Base-by-base conservation (phyloP, 2,113 vertebrate genomes). In the Mixornis gularis region DNA sequence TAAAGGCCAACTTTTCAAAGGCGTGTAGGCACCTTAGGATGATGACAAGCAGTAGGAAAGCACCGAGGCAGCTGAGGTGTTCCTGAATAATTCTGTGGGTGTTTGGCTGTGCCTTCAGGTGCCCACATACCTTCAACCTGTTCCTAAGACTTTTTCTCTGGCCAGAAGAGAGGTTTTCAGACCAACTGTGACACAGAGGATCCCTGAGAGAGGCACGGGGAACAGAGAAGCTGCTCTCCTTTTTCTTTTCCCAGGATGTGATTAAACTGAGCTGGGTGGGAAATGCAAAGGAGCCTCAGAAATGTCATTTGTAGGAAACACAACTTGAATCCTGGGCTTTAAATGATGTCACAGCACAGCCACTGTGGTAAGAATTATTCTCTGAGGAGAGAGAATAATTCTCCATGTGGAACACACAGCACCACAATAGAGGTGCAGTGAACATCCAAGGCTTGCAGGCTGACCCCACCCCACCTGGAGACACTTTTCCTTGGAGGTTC, bases 1-100 rank as follows among this genome's bases (percentile, higher is more conserved):
- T 90, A 90, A 94, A 93, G 92, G 72, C 48, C 77, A 89, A 52
- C 62, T 84, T 90, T 92, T 90, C 83, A 95, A 90, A 94, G 90
- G 69, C 17, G 17, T 44, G 68, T 59, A 83, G 41, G 48, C 1
- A 4, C 79, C 69, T 77, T 43, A 73, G 76, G 68, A 78, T 80
- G 58, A 41, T 68, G 72, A 86, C 30, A 81, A 69, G 56, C 49
- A 52, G 41, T 29, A 63, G 16, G 41, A 71, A 86, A 89, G 64
- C 1, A 3, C 32, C 0, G 0, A 88, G 56, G 48, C 48, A 86
- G 55, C 68, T 79, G 62, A 93, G 26, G 32, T 14, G 32, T 34
- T 89, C 58, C 77, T 82, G 63, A 73, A 89, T 89, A 69, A 89
- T 77, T 43, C 24, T 36, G 40, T 76, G 62, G 32, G 24, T 65